A percentile compares a stretch with the other conserved stretches of the same genome.
Conservation (phyloP, 2,888 invertebrate species). For the Pristionchus japonicus region DNA sequence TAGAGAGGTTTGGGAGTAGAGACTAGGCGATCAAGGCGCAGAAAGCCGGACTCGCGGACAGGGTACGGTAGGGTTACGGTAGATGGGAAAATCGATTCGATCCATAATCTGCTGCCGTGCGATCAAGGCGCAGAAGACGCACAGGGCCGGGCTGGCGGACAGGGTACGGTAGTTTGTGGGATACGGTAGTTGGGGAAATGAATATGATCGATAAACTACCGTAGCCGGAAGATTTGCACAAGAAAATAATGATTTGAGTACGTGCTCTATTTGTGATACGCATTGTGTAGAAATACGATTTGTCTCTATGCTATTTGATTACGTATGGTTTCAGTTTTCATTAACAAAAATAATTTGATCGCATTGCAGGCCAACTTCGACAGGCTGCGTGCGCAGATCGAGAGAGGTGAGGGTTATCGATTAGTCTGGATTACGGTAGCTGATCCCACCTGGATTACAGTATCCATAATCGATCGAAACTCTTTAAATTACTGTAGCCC, state of each 20-base stretch:
- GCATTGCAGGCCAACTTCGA: conserved; percentile 27
- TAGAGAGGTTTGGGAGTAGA: background rate
- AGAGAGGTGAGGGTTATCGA: background rate
- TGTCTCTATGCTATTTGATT: too few relatives aligned
- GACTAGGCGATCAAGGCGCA: conserved; percentile 8
- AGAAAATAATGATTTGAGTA: too few relatives aligned
- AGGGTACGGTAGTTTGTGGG: background rate
- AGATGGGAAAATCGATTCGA: too few relatives aligned
- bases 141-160: background rate
- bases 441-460: background rate
- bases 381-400: background rate
- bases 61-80: too few relatives aligned
- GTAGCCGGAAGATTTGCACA: too few relatives aligned
- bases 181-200: background rate
- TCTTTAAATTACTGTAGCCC: too few relatives aligned
- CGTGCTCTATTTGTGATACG: background rate
- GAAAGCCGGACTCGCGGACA: background rate
- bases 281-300: background rate
- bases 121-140: too few relatives aligned
- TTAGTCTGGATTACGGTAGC: background rate
- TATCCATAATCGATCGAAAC: too few relatives aligned
- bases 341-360: background rate
- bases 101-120: too few relatives aligned
- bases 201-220: too few relatives aligned
- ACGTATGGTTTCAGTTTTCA: too few relatives aligned